Conservation (phyloP, 2,113 vertebrate species). For the Marmota monax region DNA sequence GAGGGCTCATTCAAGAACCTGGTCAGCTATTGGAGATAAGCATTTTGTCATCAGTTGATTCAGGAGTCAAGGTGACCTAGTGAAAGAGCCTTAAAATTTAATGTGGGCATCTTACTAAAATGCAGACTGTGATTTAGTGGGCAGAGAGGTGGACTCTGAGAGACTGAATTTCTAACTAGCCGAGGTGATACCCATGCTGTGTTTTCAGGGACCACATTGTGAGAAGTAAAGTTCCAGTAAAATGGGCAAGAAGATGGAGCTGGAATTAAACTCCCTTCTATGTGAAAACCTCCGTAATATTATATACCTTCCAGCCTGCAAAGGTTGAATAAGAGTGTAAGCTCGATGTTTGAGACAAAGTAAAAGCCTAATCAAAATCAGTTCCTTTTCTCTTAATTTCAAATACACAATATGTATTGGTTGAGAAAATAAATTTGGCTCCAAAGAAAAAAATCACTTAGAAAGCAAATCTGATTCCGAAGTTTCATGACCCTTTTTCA, state of each 20-base stretch:
- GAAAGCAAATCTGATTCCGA: slow-evolving; percentile 55
- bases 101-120: neutral
- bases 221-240: neutral
- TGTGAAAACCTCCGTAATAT: neutral
- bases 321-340: slow-evolving; percentile 3
- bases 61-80: neutral
- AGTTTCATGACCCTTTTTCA: slow-evolving; percentile 62
- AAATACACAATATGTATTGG: neutral
- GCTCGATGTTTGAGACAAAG: neutral
- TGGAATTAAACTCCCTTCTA: no score
- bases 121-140: neutral
- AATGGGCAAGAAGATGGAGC: neutral
- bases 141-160: neutral
- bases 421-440: slow-evolving; percentile 68
- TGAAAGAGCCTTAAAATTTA: neutral
- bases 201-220: neutral
- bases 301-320: neutral
- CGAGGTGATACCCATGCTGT: neutral
- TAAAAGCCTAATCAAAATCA: slow-evolving; percentile 40
- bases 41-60: neutral
- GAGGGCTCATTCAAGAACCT: neutral
- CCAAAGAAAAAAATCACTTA: slow-evolving; percentile 58
- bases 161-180: neutral
- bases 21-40: neutral
- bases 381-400: slow-evolving; percentile 36